Conservation (phyloP, 2,113 vertebrate genomes). For the Hyperopisus bebe region DNA sequence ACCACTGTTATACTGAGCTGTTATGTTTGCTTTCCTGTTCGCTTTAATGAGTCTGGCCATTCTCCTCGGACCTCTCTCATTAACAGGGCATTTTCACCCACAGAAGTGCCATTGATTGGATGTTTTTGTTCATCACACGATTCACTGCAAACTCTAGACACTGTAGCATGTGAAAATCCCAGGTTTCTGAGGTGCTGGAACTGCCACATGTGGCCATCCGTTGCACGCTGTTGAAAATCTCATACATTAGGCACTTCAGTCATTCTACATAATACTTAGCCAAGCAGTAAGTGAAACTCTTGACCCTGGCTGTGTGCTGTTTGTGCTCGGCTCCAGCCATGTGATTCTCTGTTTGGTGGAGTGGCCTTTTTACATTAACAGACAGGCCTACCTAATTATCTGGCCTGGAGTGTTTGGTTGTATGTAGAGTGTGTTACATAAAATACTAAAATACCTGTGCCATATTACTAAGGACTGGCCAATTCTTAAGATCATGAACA, state of each 20-base stretch:
- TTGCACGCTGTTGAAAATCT: background rate
- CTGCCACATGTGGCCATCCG: background rate
- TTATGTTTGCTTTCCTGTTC: background rate
- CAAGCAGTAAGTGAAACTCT: background rate
- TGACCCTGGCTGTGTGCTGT: background rate
- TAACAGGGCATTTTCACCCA: background rate
- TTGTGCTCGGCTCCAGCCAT: background rate
- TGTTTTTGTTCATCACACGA: background rate
- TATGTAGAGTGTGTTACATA: background rate
- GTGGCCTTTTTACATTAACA: background rate
- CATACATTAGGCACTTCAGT: background rate
- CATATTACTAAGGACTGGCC: background rate
- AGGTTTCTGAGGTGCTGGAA: background rate
- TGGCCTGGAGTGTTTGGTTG: background rate
- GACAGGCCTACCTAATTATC: background rate
- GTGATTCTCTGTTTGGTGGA: background rate
- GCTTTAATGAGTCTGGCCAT: background rate
- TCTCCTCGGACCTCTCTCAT: background rate
- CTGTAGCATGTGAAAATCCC: background rate
- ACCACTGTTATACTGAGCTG: background rate
- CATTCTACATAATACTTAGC: background rate
- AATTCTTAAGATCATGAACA: background rate
- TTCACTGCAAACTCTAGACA: background rate
- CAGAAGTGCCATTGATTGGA: background rate
- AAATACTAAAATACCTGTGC: background rate